phyloP scores from a whole-genome alignment of 2,888 invertebrate genomes.

The Sphinx pinastri region DNA sequence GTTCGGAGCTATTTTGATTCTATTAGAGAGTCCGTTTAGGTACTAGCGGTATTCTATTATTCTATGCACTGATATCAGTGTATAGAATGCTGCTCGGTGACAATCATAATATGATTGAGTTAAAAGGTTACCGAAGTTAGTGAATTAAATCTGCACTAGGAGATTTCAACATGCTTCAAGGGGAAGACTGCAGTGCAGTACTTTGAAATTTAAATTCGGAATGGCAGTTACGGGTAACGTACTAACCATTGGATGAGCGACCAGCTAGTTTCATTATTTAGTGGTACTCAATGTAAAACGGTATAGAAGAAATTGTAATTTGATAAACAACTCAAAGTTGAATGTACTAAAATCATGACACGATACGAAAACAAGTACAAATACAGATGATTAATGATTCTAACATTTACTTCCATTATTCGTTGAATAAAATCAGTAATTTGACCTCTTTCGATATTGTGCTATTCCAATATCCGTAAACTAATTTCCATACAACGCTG shows the following conservation, averaged over 20 bases:
- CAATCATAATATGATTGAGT: too few species aligned
- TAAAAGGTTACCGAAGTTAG: too few species aligned
- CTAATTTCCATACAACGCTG: constrained; percentile 1
- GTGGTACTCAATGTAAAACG: not conserved
- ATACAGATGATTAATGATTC: constrained; percentile 16
- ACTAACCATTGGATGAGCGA: too few species aligned
- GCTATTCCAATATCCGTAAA: not conserved
- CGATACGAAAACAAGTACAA: constrained; percentile 8
- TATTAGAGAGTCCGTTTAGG: too few species aligned
- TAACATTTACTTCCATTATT: constrained; percentile 6
- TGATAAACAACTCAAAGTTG: constrained; percentile 1
- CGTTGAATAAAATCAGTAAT: constrained; percentile 3
- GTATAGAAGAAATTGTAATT: not conserved
- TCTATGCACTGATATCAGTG: too few species aligned
- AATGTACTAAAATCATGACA: constrained; percentile 5
- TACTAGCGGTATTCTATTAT: not conserved
- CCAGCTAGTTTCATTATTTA: not conserved
- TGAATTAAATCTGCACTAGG: too few species aligned
- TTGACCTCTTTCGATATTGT: constrained; percentile 7
- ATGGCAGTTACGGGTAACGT: too few species aligned
- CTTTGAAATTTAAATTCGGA: too few species aligned
- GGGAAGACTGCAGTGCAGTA: too few species aligned
- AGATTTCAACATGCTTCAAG: too few species aligned
- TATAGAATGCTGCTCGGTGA: too few species aligned
- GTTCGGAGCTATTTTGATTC: too few species aligned